Evolutionary conservation across 2,888 invertebrate genomes (phyloP).

Genomic region (Augiades crinisus): DNA sequence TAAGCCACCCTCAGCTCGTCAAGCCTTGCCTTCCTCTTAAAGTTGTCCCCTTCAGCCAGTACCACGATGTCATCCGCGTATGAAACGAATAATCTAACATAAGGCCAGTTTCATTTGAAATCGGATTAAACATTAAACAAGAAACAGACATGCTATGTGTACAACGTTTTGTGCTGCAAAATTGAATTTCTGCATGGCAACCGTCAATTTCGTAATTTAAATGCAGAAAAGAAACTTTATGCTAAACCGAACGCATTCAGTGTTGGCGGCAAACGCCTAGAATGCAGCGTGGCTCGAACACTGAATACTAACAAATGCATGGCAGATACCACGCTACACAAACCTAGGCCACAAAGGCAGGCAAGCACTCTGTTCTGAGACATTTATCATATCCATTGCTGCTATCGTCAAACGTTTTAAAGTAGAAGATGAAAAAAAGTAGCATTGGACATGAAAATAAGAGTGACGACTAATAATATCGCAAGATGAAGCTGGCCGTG

Average conservation of each 20-base stretch:
- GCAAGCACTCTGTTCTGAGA: background rate
- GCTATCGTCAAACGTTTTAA: too few relatives aligned
- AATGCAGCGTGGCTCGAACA: conserved; percentile 54
- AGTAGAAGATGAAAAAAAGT: background rate
- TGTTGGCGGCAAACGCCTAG: conserved; percentile 53
- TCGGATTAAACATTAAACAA: too few relatives aligned
- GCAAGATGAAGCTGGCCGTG: conserved; percentile 3
- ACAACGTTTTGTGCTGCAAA: background rate
- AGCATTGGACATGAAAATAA: conserved; percentile 20
- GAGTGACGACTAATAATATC: too few relatives aligned
- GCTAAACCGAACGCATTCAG: conserved; percentile 54
- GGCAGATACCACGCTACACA: conserved; percentile 36
- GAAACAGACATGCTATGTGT: too few relatives aligned
- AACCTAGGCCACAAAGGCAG: conserved; percentile 12
- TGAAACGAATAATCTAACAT: too few relatives aligned
- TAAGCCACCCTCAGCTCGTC: conserved; percentile 22
- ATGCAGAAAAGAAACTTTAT: conserved; percentile 44
- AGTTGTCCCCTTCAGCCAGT: conserved; percentile 2
- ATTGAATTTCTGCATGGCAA: conserved; percentile 17
- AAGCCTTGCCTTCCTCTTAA: conserved; percentile 3
- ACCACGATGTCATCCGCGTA: conserved; percentile 33
- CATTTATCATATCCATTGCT: conserved; percentile 5
- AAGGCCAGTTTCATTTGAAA: too few relatives aligned
- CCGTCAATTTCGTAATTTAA: conserved; percentile 17
- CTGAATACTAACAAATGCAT: conserved; percentile 49